Evolutionary conservation across 2,888 invertebrate genomes (phyloP).

Genomic region (Noctua pronuba): DNA sequence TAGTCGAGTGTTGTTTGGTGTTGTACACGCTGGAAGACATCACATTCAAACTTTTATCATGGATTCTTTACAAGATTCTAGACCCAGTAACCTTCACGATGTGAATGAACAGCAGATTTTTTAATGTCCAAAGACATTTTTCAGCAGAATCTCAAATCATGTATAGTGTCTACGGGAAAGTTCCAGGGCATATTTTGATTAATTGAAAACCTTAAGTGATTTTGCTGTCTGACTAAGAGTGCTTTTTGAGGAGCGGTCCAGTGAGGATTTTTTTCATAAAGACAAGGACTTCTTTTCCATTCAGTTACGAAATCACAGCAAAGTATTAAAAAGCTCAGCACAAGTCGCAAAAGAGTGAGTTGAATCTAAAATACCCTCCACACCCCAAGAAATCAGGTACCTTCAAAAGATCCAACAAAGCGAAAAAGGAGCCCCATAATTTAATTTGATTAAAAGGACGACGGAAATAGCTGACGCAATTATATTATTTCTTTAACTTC

Average conservation of each 20-base stretch:
- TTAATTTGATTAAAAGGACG: constrained; percentile 41
- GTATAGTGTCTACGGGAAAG: not conserved
- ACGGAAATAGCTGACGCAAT: constrained; percentile 12
- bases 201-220: not conserved
- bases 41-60: too few relatives aligned
- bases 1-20: not conserved
- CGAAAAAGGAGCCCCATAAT: constrained; percentile 23
- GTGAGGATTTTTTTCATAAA: too few relatives aligned
- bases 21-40: not conserved
- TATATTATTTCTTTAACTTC: constrained; percentile 22
- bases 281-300: not conserved
- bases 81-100: not conserved
- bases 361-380: constrained; percentile 5
- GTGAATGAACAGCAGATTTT: not conserved
- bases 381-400: not conserved
- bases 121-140: too few relatives aligned
- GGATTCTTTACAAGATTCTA: too few relatives aligned
- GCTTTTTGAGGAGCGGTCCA: too few relatives aligned
- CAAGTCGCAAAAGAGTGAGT: not conserved
- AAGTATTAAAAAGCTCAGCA: not conserved
- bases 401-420: constrained; percentile 11
- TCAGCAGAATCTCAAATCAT: not conserved
- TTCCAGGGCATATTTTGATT: not conserved
- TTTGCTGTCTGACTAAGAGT: too few relatives aligned
- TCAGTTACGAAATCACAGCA: not conserved